A percentile compares a stretch with the other conserved stretches of the same genome.
phyloP scores from a whole-genome alignment of 2,113 vertebrate genomes.

The Gymnogyps californianus region DNA sequence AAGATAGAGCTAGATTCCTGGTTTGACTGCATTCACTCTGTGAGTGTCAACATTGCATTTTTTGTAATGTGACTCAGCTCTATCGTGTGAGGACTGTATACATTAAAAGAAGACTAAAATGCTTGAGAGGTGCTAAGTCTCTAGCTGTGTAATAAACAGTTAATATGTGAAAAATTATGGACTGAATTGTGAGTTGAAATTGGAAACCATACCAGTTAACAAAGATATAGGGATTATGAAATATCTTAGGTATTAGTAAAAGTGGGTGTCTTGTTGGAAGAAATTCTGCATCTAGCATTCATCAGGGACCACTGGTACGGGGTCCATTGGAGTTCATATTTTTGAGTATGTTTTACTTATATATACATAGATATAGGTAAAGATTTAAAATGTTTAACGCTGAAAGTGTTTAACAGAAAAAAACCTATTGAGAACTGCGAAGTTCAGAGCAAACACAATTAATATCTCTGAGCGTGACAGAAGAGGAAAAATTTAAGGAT shows the following conservation, averaged over 20 bases:
- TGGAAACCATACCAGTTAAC: neutral
- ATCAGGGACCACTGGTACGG: neutral
- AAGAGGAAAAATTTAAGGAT: neutral
- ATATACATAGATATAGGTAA: neutral
- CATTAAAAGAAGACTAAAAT: neutral
- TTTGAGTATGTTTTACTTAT: neutral
- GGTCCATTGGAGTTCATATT: neutral
- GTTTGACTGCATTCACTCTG: neutral
- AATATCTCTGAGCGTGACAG: neutral
- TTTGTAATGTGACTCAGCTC: neutral
- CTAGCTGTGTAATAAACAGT: neutral
- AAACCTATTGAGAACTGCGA: neutral
- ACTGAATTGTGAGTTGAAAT: neutral
- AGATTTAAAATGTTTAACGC: neutral
- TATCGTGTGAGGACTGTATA: neutral
- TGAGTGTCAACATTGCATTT: neutral
- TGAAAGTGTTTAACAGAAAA: neutral
- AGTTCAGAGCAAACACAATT: neutral
- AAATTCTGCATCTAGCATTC: neutral
- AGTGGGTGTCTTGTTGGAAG: neutral
- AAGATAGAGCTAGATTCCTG: neutral
- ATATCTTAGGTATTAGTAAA: neutral
- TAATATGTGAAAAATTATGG: neutral
- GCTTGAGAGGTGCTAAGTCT: neutral
- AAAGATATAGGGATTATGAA: neutral